These are phyloP conservation scores for Halcyon chelicuti DNA, from an alignment of 2,797 vertebrate species.

Conservation along the genomic window DNA sequence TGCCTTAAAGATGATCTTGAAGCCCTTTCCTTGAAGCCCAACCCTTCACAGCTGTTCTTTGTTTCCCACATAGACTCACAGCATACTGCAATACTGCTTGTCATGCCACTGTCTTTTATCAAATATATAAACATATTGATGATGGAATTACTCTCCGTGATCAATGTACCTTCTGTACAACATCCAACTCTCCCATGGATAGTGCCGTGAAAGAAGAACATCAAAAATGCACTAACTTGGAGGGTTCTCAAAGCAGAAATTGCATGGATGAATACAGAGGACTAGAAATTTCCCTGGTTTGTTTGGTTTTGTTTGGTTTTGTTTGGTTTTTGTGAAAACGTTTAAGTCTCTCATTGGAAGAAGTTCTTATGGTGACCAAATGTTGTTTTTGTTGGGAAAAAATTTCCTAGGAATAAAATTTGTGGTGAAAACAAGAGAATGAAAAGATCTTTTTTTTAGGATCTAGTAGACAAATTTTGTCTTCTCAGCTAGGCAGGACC, in stretches of 20 bases:
- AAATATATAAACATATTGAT: not conserved
- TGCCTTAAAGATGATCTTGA: not conserved
- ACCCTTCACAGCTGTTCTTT: not conserved
- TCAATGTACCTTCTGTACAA: not conserved
- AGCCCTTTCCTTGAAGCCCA: not conserved
- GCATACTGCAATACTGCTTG: not conserved
- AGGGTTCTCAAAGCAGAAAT: not conserved
- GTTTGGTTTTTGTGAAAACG: not conserved
- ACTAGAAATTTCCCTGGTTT: not conserved
- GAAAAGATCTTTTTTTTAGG: not conserved
- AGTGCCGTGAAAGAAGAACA: not conserved
- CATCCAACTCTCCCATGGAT: not conserved
- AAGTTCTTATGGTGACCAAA: not conserved
- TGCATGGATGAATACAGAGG: not conserved
- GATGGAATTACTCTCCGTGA: not conserved
- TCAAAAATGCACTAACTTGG: not conserved
- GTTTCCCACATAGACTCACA: not conserved
- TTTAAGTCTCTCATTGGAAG: not conserved
- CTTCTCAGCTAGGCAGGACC: not conserved
- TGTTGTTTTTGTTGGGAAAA: not conserved
- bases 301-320: too few species aligned
- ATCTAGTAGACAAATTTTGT: not conserved
- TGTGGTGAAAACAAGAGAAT: not conserved
- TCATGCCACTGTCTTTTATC: not conserved
- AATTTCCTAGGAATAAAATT: not conserved